Evolutionary conservation across 37 sponge, comb jelly and placozoan species (phyloP).

Genomic region (Chondrosia reniformis): DNA sequence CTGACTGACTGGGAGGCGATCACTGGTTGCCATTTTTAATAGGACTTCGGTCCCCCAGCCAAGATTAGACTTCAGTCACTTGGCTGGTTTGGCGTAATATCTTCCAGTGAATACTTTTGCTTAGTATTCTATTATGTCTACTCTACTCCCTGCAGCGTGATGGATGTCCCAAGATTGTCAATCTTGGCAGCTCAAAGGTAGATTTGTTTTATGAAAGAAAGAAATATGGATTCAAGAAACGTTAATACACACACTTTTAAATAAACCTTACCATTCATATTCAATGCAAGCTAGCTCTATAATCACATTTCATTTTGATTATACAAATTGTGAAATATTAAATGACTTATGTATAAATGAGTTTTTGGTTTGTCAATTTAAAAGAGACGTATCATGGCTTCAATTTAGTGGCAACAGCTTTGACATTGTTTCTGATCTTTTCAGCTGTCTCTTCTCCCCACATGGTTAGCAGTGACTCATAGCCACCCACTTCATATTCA

Average conservation of each 20-base stretch:
- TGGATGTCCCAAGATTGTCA: slow-evolving; percentile 99
- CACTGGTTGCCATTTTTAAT: too few species aligned
- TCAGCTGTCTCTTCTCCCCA: slow-evolving; percentile 42
- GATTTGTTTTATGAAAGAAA: slow-evolving; percentile 99
- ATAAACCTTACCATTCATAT: not conserved
- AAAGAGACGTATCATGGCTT: not conserved
- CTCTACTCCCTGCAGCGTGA: slow-evolving; percentile 54
- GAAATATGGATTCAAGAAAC: slow-evolving; percentile 99
- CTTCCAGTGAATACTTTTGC: too few species aligned
- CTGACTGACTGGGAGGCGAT: too few species aligned
- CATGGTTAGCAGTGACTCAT: slow-evolving; percentile 38
- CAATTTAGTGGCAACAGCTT: slow-evolving; percentile 1
- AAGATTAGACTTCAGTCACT: too few species aligned
- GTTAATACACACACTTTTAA: slow-evolving; percentile 40
- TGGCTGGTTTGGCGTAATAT: too few species aligned
- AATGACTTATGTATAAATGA: not conserved
- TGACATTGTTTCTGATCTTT: slow-evolving; percentile 9
- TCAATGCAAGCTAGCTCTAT: not conserved
- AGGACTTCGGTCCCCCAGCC: too few species aligned
- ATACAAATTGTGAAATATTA: too few species aligned
- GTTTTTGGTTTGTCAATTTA: not conserved
- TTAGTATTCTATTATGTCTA: too few species aligned
- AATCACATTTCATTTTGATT: too few species aligned
- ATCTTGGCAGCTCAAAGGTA: slow-evolving; percentile 98
- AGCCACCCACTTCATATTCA: slow-evolving; percentile 50